Conservation (phyloP, 2,888 invertebrate genomes). For the Eupithecia dodoneata region DNA sequence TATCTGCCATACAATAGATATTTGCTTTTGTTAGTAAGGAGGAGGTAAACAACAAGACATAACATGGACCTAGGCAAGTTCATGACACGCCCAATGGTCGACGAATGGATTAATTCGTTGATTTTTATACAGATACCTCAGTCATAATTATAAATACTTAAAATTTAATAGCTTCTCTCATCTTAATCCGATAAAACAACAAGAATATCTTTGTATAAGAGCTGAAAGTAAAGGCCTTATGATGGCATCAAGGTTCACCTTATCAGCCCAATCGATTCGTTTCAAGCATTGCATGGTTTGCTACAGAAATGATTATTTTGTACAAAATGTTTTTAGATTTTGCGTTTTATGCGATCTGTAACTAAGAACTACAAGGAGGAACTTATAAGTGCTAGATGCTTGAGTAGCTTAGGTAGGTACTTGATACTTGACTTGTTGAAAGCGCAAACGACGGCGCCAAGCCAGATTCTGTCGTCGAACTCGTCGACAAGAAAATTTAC, state of each 20-base stretch:
- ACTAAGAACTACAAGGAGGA: not conserved
- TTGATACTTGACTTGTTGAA: conserved; percentile 24
- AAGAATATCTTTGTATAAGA: conserved; percentile 9
- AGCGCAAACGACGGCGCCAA: conserved; percentile 32
- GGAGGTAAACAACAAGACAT: not conserved
- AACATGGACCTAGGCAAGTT: not conserved
- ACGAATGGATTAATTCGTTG: not conserved
- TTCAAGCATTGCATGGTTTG: conserved; percentile 13
- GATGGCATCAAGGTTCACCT: conserved; percentile 15
- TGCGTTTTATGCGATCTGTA: not conserved
- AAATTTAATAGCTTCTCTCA: not conserved
- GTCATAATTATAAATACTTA: not conserved
- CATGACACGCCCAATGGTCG: not conserved
- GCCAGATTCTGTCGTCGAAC: conserved; percentile 36
- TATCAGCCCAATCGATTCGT: conserved; percentile 18
- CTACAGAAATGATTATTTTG: conserved; percentile 15
- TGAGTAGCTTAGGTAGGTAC: not conserved
- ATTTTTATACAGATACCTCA: not conserved
- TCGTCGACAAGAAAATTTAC: conserved; percentile 42
- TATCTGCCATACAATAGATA: not conserved
- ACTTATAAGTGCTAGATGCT: not conserved
- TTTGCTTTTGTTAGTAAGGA: not conserved
- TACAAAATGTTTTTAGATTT: not conserved
- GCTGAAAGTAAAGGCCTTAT: conserved; percentile 7
- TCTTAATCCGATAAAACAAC: conserved; percentile 2